Evolutionary conservation across 1,140 invertebrate species (phyloP), one percentile per base, ranked within the genome.

Genomic region (Campoletis sonorensis): DNA sequence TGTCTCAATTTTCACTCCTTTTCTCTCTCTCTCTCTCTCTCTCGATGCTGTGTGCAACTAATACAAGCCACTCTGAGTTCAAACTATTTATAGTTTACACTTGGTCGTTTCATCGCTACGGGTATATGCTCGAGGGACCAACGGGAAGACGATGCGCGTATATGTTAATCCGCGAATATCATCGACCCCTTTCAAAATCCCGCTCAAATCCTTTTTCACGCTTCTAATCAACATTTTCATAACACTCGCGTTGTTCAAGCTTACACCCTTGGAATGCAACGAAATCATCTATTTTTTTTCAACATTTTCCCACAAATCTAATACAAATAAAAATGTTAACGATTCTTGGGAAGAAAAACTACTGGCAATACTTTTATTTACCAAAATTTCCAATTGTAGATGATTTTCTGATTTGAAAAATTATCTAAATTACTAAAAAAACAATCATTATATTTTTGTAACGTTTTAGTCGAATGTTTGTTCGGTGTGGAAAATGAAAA

Each of bases 11-110:
- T 61, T n/a, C 30, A 37, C 73, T 37, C 54, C 21, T 33, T 54
- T 18, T 54, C 4, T 54, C 18, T 21, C n/a, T 54, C 51, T n/a
- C 16, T 51, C 11, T 11, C 8, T 45, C 40, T 13, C 8, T 45
- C 40, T 23, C 5, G 61, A 23, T 64, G 4, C 4, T 64, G 23
- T 26, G 61, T 13, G 23, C 23, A 61, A 7, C 54, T 21, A 64
- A 77, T 61, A 77, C 73, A 3, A 58, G 51, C 26, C 26, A n/a
- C 51, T n/a, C 7, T 10, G 21, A 77, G 73, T 77, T 27, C 72
- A 49, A 27, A 75, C 73, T 77, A 77, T 77, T 77, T 77, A 77
- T 77, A 77, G 73, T 61, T 58, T 77, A 77, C 51, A 64, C 73
- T 77, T 37, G 73, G 73, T 26, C 73, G 73, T 64, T 26, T 64